Evolutionary conservation across 2,888 invertebrate species (phyloP), one percentile per base, ranked within the genome.

Genomic region (Trissolcus brochymenae): DNA sequence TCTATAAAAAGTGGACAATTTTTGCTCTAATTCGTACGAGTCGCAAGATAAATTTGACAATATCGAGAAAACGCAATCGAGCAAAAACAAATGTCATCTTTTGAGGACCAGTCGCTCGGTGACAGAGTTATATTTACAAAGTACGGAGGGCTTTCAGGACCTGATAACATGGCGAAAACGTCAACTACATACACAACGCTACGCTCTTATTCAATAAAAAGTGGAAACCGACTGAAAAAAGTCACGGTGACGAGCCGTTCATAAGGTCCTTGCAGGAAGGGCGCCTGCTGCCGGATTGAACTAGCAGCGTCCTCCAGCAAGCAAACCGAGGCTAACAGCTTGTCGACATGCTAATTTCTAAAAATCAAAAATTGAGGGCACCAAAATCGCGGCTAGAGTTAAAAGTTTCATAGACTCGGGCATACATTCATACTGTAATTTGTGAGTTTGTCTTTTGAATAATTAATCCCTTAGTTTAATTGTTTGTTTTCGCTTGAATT

Each of bases 371-470:
- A 64, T 25, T 49, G 57, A 46, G 59, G 53, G 59, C 72, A 46
- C 65, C 35, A 55, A n/a, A 2, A 51, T 72, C 65, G 59, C 59
- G 21, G 29, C 56, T 62, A 53, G 21, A 66, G 76, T 76, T 76
- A 76, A 76, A 76, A 76, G 76, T 76, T 68, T 76, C 68, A 68
- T 76, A 76, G 75, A 70, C 64, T 68, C 59, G 54, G 21, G 53
- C 67, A 59, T 29, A 55, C 74, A 74, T 62, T 61, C 74, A 67
- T 53, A 67, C 62, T 51, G 35, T 57, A 35, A 75, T 75, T 67
- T 53, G 67, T 62, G 62, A 72, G 62, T 74, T 61, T 46, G 43
- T 49, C 21, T 60, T 53, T 62, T 49, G 54, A 43, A 59, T 49
- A 25, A 46, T 67, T 59, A 59, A 54, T 54, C 41, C 40, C 61